A percentile compares a stretch with the other conserved stretches of the same genome.
Evolutionary conservation across 2,888 invertebrate genomes (phyloP).

Genomic region (Mantis religiosa): DNA sequence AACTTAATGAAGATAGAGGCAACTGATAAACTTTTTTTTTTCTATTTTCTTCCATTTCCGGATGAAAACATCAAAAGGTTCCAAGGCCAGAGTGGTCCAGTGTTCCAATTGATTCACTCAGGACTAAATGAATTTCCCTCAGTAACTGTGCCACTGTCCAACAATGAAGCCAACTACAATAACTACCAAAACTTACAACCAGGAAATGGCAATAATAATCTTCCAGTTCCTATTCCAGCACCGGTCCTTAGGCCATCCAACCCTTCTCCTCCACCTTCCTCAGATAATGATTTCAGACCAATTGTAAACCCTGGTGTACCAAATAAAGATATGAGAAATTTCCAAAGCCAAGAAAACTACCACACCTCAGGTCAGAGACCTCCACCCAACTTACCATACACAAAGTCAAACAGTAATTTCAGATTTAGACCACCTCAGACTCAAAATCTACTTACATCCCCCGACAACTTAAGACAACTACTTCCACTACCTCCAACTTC

Average conservation of each 20-base stretch:
- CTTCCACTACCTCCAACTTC: neutral
- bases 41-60: conserved; percentile 1
- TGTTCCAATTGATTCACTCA: conserved; percentile 13
- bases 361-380: conserved; percentile 8
- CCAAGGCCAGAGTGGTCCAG: conserved; percentile 22
- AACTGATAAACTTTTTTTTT: conserved; percentile 11
- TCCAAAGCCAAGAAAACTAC: conserved; percentile 16
- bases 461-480: neutral
- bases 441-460: neutral
- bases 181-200: neutral
- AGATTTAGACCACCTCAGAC: conserved; percentile 7
- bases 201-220: neutral
- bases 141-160: conserved; percentile 1
- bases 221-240: neutral
- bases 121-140: conserved; percentile 12
- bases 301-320: conserved; percentile 11
- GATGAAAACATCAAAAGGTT: conserved; percentile 8
- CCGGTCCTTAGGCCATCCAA: neutral
- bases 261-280: neutral
- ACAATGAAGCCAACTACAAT: conserved; percentile 14
- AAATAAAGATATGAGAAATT: neutral
- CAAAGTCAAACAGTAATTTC: conserved; percentile 4
- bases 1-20: neutral
- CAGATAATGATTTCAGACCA: conserved; percentile 19
- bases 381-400: conserved; percentile 15